Percentiles rank a stretch among this genome's conserved stretches.
Evolutionary conservation across 2,113 vertebrate species (phyloP).

Genomic region (Saccopteryx leptura): DNA sequence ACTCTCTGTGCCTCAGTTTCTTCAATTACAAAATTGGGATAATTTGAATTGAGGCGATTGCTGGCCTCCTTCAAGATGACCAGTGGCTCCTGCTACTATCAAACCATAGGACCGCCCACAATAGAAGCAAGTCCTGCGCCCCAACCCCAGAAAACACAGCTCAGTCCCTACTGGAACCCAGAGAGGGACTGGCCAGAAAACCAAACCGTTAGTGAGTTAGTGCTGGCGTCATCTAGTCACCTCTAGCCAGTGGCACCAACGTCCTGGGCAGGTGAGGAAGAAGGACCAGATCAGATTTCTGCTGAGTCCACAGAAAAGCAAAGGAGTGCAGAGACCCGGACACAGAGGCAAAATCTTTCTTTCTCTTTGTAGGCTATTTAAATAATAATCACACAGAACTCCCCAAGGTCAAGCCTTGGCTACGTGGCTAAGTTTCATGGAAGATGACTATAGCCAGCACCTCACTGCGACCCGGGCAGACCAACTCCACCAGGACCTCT

Average conservation of each 20-base stretch:
- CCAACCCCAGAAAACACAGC: background rate
- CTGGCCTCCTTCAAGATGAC: background rate
- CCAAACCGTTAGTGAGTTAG: background rate
- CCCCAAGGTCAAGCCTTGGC: background rate
- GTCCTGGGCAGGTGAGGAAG: background rate
- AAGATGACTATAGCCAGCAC: accelerated
- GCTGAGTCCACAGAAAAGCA: background rate
- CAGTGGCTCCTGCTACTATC: too few species aligned
- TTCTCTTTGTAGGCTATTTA: background rate
- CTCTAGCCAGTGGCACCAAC: accelerated
- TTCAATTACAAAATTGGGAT: background rate
- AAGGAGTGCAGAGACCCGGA: background rate
- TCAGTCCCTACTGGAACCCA: background rate
- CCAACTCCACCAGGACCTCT: accelerated
- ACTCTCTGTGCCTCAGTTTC: background rate
- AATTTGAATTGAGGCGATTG: background rate
- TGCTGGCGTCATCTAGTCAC: accelerated
- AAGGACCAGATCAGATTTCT: background rate
- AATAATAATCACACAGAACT: background rate
- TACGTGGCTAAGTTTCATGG: background rate
- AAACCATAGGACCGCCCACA: too few species aligned
- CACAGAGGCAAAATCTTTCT: background rate
- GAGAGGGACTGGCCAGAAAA: background rate
- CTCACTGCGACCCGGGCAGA: background rate
- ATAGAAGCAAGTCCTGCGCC: accelerated